Evolutionary conservation across 2,797 vertebrate species (phyloP).

Genomic region (Percopsis omiscomaycus): DNA sequence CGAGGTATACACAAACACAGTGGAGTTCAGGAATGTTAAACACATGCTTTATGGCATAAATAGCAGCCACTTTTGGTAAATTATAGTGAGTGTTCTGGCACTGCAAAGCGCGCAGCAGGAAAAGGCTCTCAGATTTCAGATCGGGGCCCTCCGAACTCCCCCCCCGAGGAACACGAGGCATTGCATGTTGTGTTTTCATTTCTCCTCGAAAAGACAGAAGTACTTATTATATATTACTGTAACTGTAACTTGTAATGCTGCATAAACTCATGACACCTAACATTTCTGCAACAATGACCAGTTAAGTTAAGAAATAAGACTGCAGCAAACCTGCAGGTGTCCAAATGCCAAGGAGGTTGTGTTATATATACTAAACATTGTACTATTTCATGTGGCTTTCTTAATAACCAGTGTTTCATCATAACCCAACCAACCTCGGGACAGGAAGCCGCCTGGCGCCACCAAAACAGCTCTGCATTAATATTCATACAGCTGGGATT

Average conservation of each 20-base stretch:
- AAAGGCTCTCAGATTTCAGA: constrained; percentile 79
- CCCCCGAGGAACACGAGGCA: constrained; percentile 64
- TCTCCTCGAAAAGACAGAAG: constrained; percentile 65
- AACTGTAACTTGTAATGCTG: constrained; percentile 54
- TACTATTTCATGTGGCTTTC: no score
- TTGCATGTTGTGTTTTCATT: constrained; percentile 72
- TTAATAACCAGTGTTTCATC: no score
- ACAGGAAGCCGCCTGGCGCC: constrained; percentile 54
- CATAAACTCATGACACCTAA: constrained; percentile 18
- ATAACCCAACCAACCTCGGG: constrained; percentile 36
- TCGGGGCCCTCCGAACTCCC: constrained; percentile 71
- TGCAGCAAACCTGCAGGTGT: no score
- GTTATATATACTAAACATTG: no score
- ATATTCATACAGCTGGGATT: constrained; percentile 62
- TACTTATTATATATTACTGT: constrained; percentile 17
- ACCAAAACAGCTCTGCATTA: constrained; percentile 54
- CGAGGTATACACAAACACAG: constrained; percentile 78
- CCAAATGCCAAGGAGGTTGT: no score
- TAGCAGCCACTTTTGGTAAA: constrained; percentile 85
- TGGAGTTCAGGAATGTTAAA: constrained; percentile 83
- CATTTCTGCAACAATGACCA: not conserved
- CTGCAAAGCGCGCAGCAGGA: constrained; percentile 75
- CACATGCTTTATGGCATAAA: constrained; percentile 83
- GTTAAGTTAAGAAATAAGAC: no score
- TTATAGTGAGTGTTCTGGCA: constrained; percentile 83